Conservation (phyloP, 2,888 invertebrate species). For the Xanthia icteritia region DNA sequence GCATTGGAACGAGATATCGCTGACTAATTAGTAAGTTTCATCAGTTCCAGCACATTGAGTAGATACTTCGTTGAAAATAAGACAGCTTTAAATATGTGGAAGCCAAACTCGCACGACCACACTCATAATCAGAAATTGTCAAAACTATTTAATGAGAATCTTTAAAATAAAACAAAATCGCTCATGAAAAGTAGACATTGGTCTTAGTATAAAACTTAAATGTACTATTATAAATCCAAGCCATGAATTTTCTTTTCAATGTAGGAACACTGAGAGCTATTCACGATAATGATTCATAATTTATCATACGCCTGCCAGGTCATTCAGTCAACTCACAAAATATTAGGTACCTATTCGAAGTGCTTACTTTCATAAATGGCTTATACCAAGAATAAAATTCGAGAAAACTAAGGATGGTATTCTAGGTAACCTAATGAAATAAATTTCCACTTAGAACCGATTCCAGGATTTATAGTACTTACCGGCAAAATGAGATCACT, state of each 20-base stretch:
- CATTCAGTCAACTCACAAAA: not conserved
- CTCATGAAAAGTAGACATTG: not conserved
- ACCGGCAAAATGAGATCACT: not conserved
- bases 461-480: not conserved
- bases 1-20: constrained; percentile 28
- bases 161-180: not conserved
- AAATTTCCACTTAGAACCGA: constrained; percentile 1
- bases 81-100: constrained; percentile 3
- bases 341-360: not conserved
- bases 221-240: not conserved
- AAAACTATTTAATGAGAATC: not conserved
- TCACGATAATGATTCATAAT: constrained; percentile 1
- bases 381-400: constrained; percentile 7
- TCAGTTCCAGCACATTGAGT: constrained; percentile 23
- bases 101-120: constrained; percentile 3
- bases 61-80: constrained; percentile 38
- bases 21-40: constrained; percentile 54
- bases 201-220: not conserved
- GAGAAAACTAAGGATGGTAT: not conserved
- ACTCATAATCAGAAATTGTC: not conserved
- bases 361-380: not conserved
- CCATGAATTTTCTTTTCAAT: not conserved
- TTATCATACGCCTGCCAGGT: not conserved
- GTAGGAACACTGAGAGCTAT: not conserved
- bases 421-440: constrained; percentile 4